Base-by-base conservation (phyloP, 2,113 vertebrate genomes). In the Arvicanthis niloticus region DNA sequence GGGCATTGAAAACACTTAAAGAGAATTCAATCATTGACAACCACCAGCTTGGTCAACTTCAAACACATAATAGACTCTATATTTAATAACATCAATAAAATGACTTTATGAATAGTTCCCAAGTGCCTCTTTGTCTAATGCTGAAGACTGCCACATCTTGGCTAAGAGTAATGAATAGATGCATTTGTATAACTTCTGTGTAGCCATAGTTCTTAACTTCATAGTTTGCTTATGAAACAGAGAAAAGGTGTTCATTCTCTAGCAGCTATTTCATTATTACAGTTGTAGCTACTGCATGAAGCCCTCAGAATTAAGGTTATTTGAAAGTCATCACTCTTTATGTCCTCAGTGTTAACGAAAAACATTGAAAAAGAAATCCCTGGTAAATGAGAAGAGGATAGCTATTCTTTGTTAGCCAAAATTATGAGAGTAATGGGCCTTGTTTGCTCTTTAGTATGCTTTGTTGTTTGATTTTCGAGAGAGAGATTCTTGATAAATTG, bases 41-140 rank as follows among this genome's bases (percentile, higher is more conserved):
- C 88, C 77, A 93, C 45, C 13, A 91, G 17, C 62, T 80, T 37
- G 48, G 62, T 95, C 56, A 56, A 22, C 62, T 89, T 95, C 40
- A 96, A 93, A 92, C 31, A 87, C 42, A 76, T 89, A 92, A 88
- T 90, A 84, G 24, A 70, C 73, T 94, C 21, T 95, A 24, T 94
- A 91, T 94, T 95, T 97, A 91, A 91, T 91, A 76, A 94, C 77
- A 11, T 75, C 42, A 31, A 88, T 97, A 93, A 96, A 96, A 76
- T 95, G 45, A 85, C 65, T 90, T 90, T 70, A 13, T 94, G 42
- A 95, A 12, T 62, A 88, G 76, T 95, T 95, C 81, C 86, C 77
- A 95, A 88, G 72, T 94, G 60, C 62, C 78, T 94, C 26, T 81
- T 90, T 93, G 31, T 95, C 34, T 86, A 85, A 95, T 93, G 53